Conservation (phyloP, 2,113 vertebrate species). For the Morone saxatilis region DNA sequence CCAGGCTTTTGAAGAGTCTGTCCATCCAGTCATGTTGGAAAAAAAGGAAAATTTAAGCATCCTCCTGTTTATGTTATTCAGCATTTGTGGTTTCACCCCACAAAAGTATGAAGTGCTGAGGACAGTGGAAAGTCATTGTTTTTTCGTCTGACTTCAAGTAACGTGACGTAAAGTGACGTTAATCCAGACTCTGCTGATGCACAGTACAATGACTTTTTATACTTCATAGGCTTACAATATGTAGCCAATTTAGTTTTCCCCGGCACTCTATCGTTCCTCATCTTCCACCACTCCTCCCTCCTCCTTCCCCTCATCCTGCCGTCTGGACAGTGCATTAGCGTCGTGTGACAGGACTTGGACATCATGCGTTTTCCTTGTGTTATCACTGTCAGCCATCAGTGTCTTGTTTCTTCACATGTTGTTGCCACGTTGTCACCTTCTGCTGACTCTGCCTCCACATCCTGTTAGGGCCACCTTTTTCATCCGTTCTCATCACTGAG, state of each 20-base stretch:
- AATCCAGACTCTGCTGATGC: neutral
- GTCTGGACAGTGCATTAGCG: conserved; percentile 73
- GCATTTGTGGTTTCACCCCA: conserved; percentile 13
- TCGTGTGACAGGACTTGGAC: conserved; percentile 32
- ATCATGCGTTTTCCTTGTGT: conserved; percentile 28
- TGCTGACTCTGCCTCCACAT: conserved; percentile 45
- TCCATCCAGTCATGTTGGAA: neutral
- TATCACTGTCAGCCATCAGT: conserved; percentile 72
- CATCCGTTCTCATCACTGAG: conserved; percentile 13
- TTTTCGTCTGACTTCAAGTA: neutral
- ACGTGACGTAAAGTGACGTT: conserved; percentile 6
- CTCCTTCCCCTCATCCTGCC: conserved; percentile 31
- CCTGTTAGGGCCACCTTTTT: conserved; percentile 27
- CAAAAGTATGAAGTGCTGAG: neutral
- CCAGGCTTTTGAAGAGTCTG: neutral
- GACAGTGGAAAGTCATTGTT: conserved; percentile 5
- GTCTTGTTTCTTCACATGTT: conserved; percentile 65
- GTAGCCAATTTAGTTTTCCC: conserved; percentile 25
- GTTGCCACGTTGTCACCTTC: conserved; percentile 64
- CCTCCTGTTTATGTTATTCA: conserved; percentile 15
- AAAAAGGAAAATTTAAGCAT: neutral
- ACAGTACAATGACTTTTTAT: conserved; percentile 13
- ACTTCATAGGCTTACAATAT: conserved; percentile 37
- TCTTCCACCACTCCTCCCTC: conserved; percentile 1
- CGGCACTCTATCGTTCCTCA: conserved; percentile 2